Base-by-base conservation (phyloP, 2,888 invertebrate species). In the Amiota communis region DNA sequence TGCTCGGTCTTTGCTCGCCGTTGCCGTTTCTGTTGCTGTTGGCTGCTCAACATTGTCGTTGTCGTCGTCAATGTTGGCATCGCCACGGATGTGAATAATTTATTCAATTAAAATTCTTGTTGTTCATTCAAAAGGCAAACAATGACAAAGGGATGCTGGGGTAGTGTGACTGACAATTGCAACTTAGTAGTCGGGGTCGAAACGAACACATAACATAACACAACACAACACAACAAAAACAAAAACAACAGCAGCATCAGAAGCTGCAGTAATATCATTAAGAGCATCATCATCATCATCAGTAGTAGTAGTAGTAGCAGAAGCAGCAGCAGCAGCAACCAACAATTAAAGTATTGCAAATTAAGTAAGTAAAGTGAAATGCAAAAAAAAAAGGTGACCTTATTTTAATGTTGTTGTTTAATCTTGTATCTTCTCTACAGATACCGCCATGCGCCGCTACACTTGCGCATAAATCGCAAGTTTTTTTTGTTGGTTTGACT, bases 61-160 rank as follows among this genome's bases (percentile, higher is more conserved):
- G 63, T 63, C 11, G 59, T 59, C 11, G 63, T 36, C 49, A 49
- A 9, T 49, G 65, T 48, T 36, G 65, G 47, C 49, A 49, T 65
- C 67, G 67, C 53, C 67, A 53, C 67, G 67, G 67, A 68, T 53
- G 67, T 68, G 67, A 68, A 68, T 68, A 68, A 68, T 68, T 68
- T 68, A 68, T 68, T 68, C 67, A 68, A 68, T 68, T 68, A 68
- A 68, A 68, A 68, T 68, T 68, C 53, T 68, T 68, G 67, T 68
- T 68, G 67, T 68, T 68, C 51, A 68, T 68, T 68, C 67, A 68
- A 68, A 68, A 68, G 67, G 67, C 67, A 68, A 68, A 68, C 51
- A 68, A 9, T 53, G 53, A 47, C 67, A 59, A 59, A 59, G 59
- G 59, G 59, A 59, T 59, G 59, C 59, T 59, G 17, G 10, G 15